phyloP scores from a whole-genome alignment of 2,888 invertebrate species.

The Automeris io region DNA sequence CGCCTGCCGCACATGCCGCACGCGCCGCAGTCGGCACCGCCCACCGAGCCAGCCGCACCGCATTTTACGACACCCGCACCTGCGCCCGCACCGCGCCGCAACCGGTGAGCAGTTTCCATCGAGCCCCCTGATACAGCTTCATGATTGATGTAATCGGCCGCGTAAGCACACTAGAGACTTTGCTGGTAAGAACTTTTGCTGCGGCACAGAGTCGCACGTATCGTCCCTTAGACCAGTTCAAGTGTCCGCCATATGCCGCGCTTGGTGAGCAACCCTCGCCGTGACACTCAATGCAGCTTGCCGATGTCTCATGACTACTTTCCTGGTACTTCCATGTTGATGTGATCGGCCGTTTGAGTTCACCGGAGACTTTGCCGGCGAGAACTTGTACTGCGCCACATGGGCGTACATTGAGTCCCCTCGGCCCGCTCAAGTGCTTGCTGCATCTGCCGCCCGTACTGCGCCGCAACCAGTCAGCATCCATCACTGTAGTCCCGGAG shows the following conservation, averaged over 20 bases:
- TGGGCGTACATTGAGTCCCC: too few relatives aligned
- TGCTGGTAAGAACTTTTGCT: too few relatives aligned
- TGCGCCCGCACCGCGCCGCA: conserved; percentile 34
- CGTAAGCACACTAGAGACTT: too few relatives aligned
- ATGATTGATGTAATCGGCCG: background rate
- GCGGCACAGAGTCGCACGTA: conserved; percentile 27
- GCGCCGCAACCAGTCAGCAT: too few relatives aligned
- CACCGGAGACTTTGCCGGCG: too few relatives aligned
- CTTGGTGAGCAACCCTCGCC: conserved; percentile 41
- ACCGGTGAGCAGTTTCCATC: conserved; percentile 41
- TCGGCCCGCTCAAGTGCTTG: too few relatives aligned
- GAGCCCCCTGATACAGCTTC: background rate
- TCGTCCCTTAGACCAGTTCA: conserved; percentile 15
- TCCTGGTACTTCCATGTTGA: background rate
- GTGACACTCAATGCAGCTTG: background rate
- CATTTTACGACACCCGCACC: conserved; percentile 15
- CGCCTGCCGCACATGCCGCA: conserved; percentile 42
- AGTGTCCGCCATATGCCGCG: conserved; percentile 34
- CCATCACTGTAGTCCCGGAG: too few relatives aligned
- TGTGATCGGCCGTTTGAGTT: too few relatives aligned
- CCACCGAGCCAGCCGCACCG: conserved; percentile 27
- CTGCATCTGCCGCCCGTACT: too few relatives aligned
- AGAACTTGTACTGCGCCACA: too few relatives aligned
- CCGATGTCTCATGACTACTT: background rate
- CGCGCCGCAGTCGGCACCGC: conserved; percentile 27